Base-by-base conservation (phyloP, 2,888 invertebrate species). In the Creontiades dilutus region DNA sequence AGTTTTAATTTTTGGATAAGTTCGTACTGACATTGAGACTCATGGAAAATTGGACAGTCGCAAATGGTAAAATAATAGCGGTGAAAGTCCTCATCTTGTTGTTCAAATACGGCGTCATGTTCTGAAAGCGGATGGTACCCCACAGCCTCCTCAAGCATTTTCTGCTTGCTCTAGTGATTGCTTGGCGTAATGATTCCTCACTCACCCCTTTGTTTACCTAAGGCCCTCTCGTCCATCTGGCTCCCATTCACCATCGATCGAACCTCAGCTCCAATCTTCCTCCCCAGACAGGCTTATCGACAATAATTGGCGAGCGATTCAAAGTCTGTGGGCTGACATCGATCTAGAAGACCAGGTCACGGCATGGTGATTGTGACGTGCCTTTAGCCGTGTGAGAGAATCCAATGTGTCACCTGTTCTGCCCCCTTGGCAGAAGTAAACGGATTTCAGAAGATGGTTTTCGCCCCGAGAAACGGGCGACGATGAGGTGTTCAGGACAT, bases 121-220 rank as follows among this genome's bases (percentile, higher is more conserved):
- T 28, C 80, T 28, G 37, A 28, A 81, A 81, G 37, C 28, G 46
- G 28, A 46, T 46, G 81, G 48, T 46, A n/a, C 48, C 47, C 81
- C 23, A 9, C 81, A 46, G 19, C 23, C 81, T 47, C 81, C 27
- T 78, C 27, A 28, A 52, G 82, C 52, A 82, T 82, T 82, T 52
- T 48, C 82, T 52, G 82, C 82, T 82, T 82, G 48, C 82, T 48
- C 82, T 52, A 82, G 82, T 82, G 82, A 82, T 82, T 82, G 82
- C 82, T 82, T 52, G 52, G 12, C 82, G 82, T 82, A 82, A 82
- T 82, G 82, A 82, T 82, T 82, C 48, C 52, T 48, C 48, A 52
- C 48, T 48, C 48, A 23, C 82, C 82, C 82, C 82, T 82, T 52
- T 82, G 82, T 82, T 82, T 82, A 48, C 52, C 82, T 82, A 82